Evolutionary conservation across 2,797 vertebrate species (phyloP), one percentile per base, ranked within the genome.

Genomic region (Paratrypauchen microcephalus): DNA sequence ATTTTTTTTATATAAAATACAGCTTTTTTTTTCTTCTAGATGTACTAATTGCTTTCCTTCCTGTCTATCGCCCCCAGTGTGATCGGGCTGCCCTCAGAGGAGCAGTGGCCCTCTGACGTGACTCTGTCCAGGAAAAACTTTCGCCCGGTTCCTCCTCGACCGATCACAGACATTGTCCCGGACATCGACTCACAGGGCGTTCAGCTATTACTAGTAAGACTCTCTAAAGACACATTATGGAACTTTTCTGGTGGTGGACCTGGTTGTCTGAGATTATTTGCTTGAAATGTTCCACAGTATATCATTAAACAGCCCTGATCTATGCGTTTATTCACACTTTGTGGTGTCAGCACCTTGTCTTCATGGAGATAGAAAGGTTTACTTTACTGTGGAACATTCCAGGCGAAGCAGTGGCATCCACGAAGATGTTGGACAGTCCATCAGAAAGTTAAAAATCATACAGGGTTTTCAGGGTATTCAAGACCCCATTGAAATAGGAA

Each of bases 61-160:
- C 48, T 3, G 47, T 1, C 72, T 5, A 32, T 59, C 24, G 2
- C 21, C 78, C 81, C 72, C 85, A 97, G 96, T 72, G 89, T 96
- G 77, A 95, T 96, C 23, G 96, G 96, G 41, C 85, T 97, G 83
- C 95, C 96, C 0, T 72, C 91, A 12, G 94, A 95, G 63, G 95
- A 96, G 2, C 95, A 96, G 73, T 97, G 96, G 96, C 96, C 96
- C 0, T 81, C 91, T 59, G 95, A 96, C 59, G 95, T 96, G 9
- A 94, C 94, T 19, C 85, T 97, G 0, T 93, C 92, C 4, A 91
- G 93, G 21, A 91, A 92, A 72, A 94, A 94, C 81, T 97, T 97
- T 84, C 84, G 91, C 57, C 85, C 91, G 30, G 82, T 91, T 71
- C 90, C 70, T 41, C 89, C 92, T 50, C 91, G 93, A 30, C 93